phyloP scores from a whole-genome alignment of 1,140 invertebrate genomes.

The Drosophila ogumai region DNA sequence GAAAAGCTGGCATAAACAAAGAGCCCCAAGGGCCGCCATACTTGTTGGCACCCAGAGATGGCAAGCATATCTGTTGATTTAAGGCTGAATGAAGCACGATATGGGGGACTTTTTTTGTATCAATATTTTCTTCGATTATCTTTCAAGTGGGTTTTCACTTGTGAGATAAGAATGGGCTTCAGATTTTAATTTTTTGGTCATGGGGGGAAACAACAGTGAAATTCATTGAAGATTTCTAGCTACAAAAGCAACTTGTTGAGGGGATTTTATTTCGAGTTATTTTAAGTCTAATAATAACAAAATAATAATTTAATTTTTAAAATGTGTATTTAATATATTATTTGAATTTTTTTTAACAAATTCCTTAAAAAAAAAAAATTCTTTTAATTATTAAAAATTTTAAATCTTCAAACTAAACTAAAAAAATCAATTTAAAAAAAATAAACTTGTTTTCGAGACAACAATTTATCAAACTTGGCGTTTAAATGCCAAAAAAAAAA shows the following conservation, averaged over 20 bases:
- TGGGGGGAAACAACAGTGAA: slow-evolving; percentile 3
- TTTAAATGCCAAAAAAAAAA: slow-evolving; percentile 1
- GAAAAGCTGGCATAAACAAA: slow-evolving; percentile 65
- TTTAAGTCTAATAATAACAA: background rate
- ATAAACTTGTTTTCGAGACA: no score
- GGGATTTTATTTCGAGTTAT: no score
- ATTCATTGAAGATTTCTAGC: slow-evolving; percentile 6
- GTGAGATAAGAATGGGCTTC: slow-evolving; percentile 19
- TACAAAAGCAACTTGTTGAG: background rate
- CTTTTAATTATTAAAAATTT: background rate
- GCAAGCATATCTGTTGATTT: slow-evolving; percentile 23
- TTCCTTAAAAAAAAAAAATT: no score
- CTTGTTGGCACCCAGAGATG: slow-evolving; percentile 44
- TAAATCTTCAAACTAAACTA: background rate
- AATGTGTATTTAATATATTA: no score
- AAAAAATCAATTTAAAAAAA: background rate
- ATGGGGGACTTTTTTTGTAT: slow-evolving; percentile 31
- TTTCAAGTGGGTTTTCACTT: slow-evolving; percentile 21
- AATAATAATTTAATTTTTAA: background rate
- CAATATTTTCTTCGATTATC: slow-evolving; percentile 23
- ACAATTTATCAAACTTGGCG: background rate
- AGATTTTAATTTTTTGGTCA: slow-evolving; percentile 1
- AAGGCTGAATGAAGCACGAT: background rate
- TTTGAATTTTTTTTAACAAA: no score
- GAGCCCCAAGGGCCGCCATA: slow-evolving; percentile 47